phyloP scores from a whole-genome alignment of 2,888 invertebrate genomes.

The Tetragnatha montana region DNA sequence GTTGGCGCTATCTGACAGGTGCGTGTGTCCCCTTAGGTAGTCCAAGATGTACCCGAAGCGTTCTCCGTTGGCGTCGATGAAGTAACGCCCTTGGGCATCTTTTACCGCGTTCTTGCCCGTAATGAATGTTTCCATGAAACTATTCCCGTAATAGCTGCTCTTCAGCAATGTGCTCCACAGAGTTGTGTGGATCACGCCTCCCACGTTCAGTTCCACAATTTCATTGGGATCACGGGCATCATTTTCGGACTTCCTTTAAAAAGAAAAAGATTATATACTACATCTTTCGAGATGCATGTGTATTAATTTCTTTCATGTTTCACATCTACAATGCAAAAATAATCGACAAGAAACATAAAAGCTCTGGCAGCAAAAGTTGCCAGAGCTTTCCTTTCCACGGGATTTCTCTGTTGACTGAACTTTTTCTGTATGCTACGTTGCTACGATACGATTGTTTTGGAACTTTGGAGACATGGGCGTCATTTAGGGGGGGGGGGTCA shows the following conservation, averaged over 20 bases:
- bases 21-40: constrained; percentile 91
- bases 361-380: too few relatives aligned
- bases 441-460: too few relatives aligned
- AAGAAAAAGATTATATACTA: background rate
- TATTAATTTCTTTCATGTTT: too few relatives aligned
- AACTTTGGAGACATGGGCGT: too few relatives aligned
- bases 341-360: too few relatives aligned
- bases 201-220: constrained; percentile 94
- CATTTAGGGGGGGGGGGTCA: too few relatives aligned
- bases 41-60: constrained; percentile 97
- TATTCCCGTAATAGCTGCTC: too few relatives aligned
- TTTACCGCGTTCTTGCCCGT: constrained; percentile 78
- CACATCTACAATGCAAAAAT: too few relatives aligned
- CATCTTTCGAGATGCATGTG: too few relatives aligned
- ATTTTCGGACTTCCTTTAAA: constrained; percentile 53
- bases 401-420: too few relatives aligned
- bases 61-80: constrained; percentile 97
- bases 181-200: constrained; percentile 96
- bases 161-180: constrained; percentile 87
- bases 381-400: too few relatives aligned
- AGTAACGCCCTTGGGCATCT: constrained; percentile 78
- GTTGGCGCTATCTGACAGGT: constrained; percentile 95
- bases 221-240: constrained; percentile 51
- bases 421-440: too few relatives aligned
- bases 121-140: constrained; percentile 87